A percentile compares a stretch with the other conserved stretches of the same genome.
phyloP scores from a whole-genome alignment of 53 echinoderm and acorn worm species.

The Antedon mediterranea region DNA sequence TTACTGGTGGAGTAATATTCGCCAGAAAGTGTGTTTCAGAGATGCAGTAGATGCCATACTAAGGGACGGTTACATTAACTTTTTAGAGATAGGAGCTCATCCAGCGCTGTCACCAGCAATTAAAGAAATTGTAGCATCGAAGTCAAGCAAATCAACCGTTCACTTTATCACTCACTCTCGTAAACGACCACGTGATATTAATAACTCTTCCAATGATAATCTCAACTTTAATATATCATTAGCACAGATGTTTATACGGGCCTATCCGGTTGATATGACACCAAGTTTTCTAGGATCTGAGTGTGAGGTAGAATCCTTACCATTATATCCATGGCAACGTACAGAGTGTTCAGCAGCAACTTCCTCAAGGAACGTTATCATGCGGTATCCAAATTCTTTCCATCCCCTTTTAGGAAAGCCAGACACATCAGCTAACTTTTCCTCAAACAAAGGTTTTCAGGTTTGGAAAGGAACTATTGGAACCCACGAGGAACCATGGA shows the following conservation, averaged over 20 bases:
- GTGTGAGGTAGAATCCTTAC: not conserved
- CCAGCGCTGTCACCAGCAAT: slow-evolving; percentile 27
- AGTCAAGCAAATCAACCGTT: not conserved
- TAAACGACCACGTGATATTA: slow-evolving; percentile 3
- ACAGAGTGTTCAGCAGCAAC: not conserved
- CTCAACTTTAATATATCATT: not conserved
- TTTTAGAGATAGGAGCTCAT: slow-evolving; percentile 34
- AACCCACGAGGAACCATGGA: slow-evolving; percentile 3
- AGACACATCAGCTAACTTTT: not conserved
- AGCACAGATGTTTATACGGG: not conserved
- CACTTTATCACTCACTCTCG: slow-evolving; percentile 5
- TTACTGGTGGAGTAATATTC: slow-evolving; percentile 42
- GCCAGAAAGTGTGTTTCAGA: slow-evolving; percentile 21
- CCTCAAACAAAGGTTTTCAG: not conserved
- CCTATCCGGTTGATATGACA: not conserved
- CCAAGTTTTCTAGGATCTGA: not conserved
- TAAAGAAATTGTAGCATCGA: not conserved
- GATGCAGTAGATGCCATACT: slow-evolving; percentile 9
- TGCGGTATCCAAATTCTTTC: not conserved
- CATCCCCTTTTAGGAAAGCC: slow-evolving; percentile 8
- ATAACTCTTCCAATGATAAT: not conserved
- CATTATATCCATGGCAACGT: slow-evolving; percentile 15
- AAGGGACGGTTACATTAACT: slow-evolving; percentile 15
- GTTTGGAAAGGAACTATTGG: slow-evolving; percentile 1
- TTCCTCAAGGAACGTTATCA: not conserved